Evolutionary conservation across 2,888 invertebrate species (phyloP), one percentile per base, ranked within the genome.

Genomic region (Athalia rosae): DNA sequence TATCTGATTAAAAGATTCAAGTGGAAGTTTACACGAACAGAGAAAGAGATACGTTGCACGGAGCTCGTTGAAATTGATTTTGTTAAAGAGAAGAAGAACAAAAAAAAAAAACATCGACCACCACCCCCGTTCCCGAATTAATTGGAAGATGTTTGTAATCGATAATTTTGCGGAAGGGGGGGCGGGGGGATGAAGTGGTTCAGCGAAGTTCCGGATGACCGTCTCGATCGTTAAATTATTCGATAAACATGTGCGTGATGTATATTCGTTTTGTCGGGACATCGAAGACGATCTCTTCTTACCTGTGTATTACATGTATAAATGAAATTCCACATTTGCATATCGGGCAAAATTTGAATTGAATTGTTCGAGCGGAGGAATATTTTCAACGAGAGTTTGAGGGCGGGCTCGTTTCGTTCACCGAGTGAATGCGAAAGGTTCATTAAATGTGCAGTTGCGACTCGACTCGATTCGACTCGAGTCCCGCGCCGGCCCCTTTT

Each of bases 361-460:
- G 43, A 71, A n/a, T 58, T 71, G 13, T n/a, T 58, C 50, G 43
- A 11, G n/a, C 58, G 9, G 4, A 56, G 43, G n/a, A 6, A 9
- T 58, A 58, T 58, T 71, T 69, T 53, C 71, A 58, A 43, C 13
- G 56, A 15, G 7, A 67, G 67, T 41, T 41, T 11, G 50, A n/a
- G 28, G 28, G n/a, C 28, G 48, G 53, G 50, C 28, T 67, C 15
- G 53, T 67, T 4, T 48, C 11, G 28, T 43, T 71, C 45, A 47
- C 8, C 28, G 9, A 6, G 11, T 45, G 13, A 43, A 53, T 47
- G 58, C 15, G n/a, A n/a, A n/a, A 7, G 43, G 69, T 69, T 69
- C 43, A 69, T 58, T 45, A 58, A 71, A 71, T 71, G 43, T 13
- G 56, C 58, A 13, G 56, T 43, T 71, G 45, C 43, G 56, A 45